Conservation (phyloP, 2,888 invertebrate genomes). For the Ornithoptera alexandrae region DNA sequence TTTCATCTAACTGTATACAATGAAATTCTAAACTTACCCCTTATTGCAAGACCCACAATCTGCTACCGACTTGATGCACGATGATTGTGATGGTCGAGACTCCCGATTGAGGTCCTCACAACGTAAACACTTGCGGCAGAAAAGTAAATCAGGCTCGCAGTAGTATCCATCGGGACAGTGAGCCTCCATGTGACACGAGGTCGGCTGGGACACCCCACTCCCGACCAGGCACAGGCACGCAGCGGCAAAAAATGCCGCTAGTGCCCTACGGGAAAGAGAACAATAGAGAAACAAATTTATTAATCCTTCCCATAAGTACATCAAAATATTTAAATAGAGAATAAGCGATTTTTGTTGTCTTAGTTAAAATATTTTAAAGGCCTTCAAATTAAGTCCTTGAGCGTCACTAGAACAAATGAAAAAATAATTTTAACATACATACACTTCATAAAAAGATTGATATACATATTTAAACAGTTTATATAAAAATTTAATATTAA, state of each 20-base stretch:
- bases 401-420: too few relatives aligned
- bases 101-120: slow-evolving; percentile 54
- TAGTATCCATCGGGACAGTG: slow-evolving; percentile 50
- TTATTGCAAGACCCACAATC: slow-evolving; percentile 57
- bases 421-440: too few relatives aligned
- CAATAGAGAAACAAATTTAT: not conserved
- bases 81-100: slow-evolving; percentile 34
- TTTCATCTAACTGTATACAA: not conserved
- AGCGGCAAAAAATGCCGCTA: slow-evolving; percentile 34
- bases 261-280: slow-evolving; percentile 34
- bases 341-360: too few relatives aligned
- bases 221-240: slow-evolving; percentile 30
- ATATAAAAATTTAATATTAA: not conserved
- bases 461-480: too few relatives aligned
- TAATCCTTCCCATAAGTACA: too few relatives aligned
- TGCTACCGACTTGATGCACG: slow-evolving; percentile 52
- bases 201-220: slow-evolving; percentile 33
- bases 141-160: slow-evolving; percentile 43
- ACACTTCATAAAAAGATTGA: too few relatives aligned
- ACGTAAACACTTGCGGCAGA: slow-evolving; percentile 51
- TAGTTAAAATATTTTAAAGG: too few relatives aligned
- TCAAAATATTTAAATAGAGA: too few relatives aligned
- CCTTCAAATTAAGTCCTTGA: too few relatives aligned
- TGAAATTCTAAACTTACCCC: slow-evolving; percentile 41
- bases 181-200: slow-evolving; percentile 42